These are phyloP conservation scores for Pipa parva DNA, from an alignment of 2,113 vertebrate genomes.

Conservation along the genomic window DNA sequence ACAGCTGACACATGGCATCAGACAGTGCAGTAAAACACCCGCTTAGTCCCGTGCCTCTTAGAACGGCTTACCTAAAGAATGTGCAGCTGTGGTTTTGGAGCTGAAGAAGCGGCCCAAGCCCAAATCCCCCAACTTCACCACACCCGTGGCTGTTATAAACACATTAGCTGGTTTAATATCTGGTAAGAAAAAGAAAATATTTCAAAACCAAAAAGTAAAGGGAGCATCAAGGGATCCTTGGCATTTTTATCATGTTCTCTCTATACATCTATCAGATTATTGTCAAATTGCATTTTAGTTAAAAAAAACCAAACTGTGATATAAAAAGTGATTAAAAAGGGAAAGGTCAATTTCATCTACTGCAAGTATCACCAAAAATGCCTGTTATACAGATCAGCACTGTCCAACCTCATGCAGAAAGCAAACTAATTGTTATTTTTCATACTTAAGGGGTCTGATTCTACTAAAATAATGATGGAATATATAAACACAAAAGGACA, in stretches of 20 bases:
- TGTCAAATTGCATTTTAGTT: too few relatives aligned
- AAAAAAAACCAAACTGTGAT: too few relatives aligned
- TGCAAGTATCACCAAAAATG: too few relatives aligned
- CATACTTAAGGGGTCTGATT: too few relatives aligned
- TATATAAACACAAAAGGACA: too few relatives aligned
- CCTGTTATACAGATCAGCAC: too few relatives aligned
- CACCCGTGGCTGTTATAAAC: conserved; percentile 95
- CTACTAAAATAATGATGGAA: too few relatives aligned
- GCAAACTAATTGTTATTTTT: too few relatives aligned
- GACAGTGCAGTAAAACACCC: conserved; percentile 60
- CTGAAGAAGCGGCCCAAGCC: conserved; percentile 95
- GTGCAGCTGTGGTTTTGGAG: conserved; percentile 93
- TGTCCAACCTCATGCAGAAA: too few relatives aligned
- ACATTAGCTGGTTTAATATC: conserved; percentile 97
- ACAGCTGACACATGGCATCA: conserved; percentile 63
- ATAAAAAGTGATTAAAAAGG: too few relatives aligned
- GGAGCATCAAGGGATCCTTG: neutral
- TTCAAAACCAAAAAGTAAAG: neutral
- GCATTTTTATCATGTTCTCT: neutral
- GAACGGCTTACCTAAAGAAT: conserved; percentile 83
- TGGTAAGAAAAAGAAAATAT: conserved; percentile 49
- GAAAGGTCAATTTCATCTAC: too few relatives aligned
- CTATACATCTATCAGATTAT: too few relatives aligned
- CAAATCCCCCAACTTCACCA: conserved; percentile 94
- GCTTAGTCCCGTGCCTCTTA: conserved; percentile 47